Evolutionary conservation across 2,888 invertebrate genomes (phyloP).

Genomic region (Troglohyphantes excavatus): DNA sequence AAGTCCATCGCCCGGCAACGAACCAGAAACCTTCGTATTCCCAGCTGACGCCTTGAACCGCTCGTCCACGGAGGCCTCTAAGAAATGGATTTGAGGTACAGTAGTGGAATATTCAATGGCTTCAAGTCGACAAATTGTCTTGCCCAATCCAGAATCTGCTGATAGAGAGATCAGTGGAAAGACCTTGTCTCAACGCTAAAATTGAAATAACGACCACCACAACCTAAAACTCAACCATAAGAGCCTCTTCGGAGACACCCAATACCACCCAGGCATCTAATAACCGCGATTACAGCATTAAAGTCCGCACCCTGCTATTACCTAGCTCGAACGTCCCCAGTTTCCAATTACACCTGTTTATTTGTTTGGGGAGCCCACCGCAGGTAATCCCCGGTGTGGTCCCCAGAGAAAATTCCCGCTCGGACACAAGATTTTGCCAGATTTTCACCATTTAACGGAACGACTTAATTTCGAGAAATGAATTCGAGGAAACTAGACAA

Average conservation of each 20-base stretch:
- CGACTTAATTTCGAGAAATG: not conserved
- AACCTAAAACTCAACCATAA: too few species aligned
- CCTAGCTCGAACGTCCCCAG: conserved; percentile 12
- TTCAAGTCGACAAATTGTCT: too few species aligned
- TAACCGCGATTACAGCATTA: conserved; percentile 42
- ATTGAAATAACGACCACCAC: too few species aligned
- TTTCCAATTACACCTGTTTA: conserved; percentile 29
- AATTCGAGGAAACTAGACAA: not conserved
- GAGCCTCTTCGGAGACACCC: not conserved
- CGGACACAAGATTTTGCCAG: not conserved
- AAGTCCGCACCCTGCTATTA: conserved; percentile 34
- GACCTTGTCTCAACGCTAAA: too few species aligned
- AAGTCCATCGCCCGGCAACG: too few species aligned
- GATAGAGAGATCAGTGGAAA: too few species aligned
- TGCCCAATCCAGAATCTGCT: too few species aligned
- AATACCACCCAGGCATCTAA: conserved; percentile 42
- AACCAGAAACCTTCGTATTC: too few species aligned
- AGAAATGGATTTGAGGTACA: too few species aligned
- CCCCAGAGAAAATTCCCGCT: not conserved
- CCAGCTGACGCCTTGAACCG: too few species aligned
- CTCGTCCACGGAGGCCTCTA: too few species aligned
- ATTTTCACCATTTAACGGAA: not conserved
- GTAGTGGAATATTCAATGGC: too few species aligned
- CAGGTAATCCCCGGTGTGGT: not conserved
- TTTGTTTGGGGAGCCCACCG: not conserved